Conservation (phyloP, 2,888 invertebrate species). For the Macrosoma leucophasiata region DNA sequence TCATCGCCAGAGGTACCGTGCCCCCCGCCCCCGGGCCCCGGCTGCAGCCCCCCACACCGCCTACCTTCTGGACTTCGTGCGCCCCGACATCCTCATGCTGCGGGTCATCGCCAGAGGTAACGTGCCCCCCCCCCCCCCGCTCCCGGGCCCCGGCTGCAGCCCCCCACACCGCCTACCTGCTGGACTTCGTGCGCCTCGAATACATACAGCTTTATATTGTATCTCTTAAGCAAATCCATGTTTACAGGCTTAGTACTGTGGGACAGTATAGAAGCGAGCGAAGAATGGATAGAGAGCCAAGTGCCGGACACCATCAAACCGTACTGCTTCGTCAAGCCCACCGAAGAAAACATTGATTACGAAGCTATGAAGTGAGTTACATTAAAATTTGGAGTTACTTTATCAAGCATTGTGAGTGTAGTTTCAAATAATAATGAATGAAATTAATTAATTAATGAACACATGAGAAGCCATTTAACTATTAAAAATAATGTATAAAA, state of each 20-base stretch:
- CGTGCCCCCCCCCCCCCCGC: conserved; percentile 92
- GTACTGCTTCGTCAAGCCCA: conserved; percentile 85
- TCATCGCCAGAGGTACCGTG: conserved; percentile 84
- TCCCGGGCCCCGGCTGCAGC: conserved; percentile 90
- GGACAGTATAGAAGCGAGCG: conserved; percentile 87
- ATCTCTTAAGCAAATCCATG: too few species aligned
- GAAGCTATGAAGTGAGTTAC: conserved; percentile 92
- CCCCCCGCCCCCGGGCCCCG: too few species aligned
- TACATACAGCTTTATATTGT: too few species aligned
- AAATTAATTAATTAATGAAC: too few species aligned
- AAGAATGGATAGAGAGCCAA: conserved; percentile 89
- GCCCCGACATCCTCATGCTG: conserved; percentile 92
- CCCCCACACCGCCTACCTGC: conserved; percentile 90
- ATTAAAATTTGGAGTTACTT: too few species aligned
- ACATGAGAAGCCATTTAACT: too few species aligned
- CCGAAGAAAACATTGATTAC: conserved; percentile 84
- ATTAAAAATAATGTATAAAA: too few species aligned
- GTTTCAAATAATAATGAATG: too few species aligned
- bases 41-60: conserved; percentile 94
- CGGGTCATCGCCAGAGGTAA: conserved; percentile 87
- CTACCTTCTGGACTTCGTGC: conserved; percentile 90
- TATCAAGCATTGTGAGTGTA: too few species aligned
- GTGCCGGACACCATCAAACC: conserved; percentile 85
- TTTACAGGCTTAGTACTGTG: conserved; percentile 87
- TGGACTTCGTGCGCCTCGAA: conserved; percentile 95